Evolutionary conservation across 2,113 vertebrate genomes (phyloP), one percentile per base, ranked within the genome.

Genomic region (Anarrhichthys ocellatus): DNA sequence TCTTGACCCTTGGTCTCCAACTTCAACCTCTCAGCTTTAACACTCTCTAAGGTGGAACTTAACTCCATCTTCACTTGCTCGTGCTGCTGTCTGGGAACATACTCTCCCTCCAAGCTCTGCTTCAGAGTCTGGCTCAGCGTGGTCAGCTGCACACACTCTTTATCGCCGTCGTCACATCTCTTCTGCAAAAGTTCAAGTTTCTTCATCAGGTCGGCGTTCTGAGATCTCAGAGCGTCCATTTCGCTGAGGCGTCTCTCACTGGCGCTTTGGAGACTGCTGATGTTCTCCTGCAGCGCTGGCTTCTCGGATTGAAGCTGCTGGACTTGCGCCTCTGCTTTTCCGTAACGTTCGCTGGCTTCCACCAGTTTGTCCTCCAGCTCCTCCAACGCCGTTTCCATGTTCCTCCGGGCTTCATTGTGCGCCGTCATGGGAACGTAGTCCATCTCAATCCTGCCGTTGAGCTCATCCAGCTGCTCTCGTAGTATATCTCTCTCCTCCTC

Each of bases 351-450:
- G 0, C 94, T 95, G 4, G 94, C 70, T 46, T 99, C 97, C 17
- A 94, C 92, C 20, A 99, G 93, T 90, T 96, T 96, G 87, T 95
- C 96, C 75, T 95, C 96, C 78, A 99, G 93, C 34, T 97, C 96
- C 62, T 95, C 95, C 27, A 97, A 84, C 14, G 93, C 90, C 0
- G 74, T 62, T 0, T 94, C 94, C 40, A 96, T 96, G 24, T 95
- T 88, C 86, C 89, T 96, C 85, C 95, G 97, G 74, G 96, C 67
- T 14, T 97, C 96, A 34, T 98, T 96, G 0, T 95, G 97, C 58
- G 94, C 90, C 88, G 95, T 94, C 29, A 97, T 56, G 79, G 96
- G 95, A 73, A 99, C 89, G 0, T 96, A 97, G 64, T 97, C 93
- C 0, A 61, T 95, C 84, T 97, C 96, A 10, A 99, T 93, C 86